A percentile compares a stretch with the other conserved stretches of the same genome.
These are phyloP conservation scores for Phylloscopus whistleri DNA, from an alignment of 2,113 vertebrate species.

Conservation along the genomic window DNA sequence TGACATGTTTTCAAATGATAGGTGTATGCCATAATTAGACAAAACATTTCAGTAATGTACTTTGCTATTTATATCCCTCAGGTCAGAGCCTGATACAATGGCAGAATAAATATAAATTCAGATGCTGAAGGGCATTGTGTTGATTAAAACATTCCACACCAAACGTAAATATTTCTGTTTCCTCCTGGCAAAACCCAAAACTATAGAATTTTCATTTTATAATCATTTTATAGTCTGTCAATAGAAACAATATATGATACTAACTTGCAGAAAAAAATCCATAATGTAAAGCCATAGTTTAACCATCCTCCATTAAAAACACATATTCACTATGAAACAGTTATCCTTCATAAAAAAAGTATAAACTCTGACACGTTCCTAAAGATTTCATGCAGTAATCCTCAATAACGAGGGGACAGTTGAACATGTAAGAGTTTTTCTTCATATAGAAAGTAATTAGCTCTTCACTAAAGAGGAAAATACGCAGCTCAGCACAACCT, in stretches of 20 bases:
- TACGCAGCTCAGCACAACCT: background rate
- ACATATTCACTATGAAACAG: background rate
- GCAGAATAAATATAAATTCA: background rate
- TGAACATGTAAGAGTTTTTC: background rate
- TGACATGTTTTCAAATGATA: background rate
- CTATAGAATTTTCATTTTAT: background rate
- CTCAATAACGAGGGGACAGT: background rate
- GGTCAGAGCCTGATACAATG: background rate
- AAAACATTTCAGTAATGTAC: background rate
- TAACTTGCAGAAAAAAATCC: background rate
- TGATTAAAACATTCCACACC: background rate
- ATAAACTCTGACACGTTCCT: background rate
- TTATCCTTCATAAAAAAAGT: background rate
- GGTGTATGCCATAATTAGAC: background rate
- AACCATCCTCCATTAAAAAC: background rate
- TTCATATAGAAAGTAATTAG: background rate
- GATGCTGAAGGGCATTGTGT: background rate
- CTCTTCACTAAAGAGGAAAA: background rate
- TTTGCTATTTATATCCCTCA: background rate
- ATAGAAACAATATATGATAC: background rate
- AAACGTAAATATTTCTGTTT: background rate
- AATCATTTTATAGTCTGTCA: background rate
- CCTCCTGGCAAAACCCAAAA: background rate
- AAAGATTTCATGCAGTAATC: background rate
- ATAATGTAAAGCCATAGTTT: background rate